Conservation (phyloP, 2,888 invertebrate genomes). For the Gymnosoma rotundatum region DNA sequence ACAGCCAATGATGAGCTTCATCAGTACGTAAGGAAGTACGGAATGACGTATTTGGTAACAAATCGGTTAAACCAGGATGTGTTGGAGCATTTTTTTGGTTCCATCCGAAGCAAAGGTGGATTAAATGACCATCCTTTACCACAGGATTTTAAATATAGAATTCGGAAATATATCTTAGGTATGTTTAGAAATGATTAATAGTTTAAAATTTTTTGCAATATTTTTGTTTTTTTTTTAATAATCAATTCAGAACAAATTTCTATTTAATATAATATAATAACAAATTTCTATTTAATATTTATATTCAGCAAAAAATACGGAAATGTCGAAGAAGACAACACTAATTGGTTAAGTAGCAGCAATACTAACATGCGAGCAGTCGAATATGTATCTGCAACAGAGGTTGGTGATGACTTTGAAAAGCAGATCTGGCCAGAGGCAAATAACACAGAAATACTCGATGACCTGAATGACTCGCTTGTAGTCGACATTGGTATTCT, state of each 20-base stretch:
- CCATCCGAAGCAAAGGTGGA: constrained; percentile 22
- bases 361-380: neutral
- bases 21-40: neutral
- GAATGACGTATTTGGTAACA: constrained; percentile 18
- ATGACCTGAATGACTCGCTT: neutral
- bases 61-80: constrained; percentile 15
- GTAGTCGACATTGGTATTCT: constrained; percentile 8
- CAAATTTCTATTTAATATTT: neutral
- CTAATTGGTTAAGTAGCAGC: neutral
- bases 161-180: constrained; percentile 48
- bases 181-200: neutral
- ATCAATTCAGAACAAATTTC: neutral
- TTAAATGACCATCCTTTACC: constrained; percentile 37
- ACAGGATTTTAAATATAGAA: constrained; percentile 39
- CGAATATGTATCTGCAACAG: neutral
- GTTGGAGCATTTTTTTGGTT: constrained; percentile 3
- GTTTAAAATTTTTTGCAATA: neutral
- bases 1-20: too few species aligned
- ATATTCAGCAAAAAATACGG: constrained; percentile 28
- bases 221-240: too few species aligned
- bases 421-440: neutral
- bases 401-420: neutral
- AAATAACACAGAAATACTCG: neutral
- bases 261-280: neutral
- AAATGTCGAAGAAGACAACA: neutral